Evolutionary conservation across 2,797 vertebrate genomes (phyloP).

Genomic region (Parauchenoglanis ngamensis): DNA sequence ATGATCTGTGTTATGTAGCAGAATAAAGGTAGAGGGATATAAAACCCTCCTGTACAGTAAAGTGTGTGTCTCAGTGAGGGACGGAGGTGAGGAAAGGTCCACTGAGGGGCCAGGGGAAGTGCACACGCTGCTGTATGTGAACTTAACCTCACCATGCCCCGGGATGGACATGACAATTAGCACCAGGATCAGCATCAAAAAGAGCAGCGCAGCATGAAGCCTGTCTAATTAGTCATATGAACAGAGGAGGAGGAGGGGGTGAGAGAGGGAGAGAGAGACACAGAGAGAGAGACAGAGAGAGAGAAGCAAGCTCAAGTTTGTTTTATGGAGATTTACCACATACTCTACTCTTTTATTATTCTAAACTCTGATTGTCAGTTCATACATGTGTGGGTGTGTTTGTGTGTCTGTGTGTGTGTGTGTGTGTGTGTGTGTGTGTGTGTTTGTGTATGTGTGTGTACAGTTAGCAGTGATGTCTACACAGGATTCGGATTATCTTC

Average conservation of each 20-base stretch:
- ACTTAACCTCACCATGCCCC: slow-evolving; percentile 84
- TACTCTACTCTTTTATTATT: not conserved
- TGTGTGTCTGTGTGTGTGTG: not conserved
- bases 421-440: no score
- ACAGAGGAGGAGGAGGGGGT: slow-evolving; percentile 72
- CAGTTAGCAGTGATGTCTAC: no score
- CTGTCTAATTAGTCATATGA: slow-evolving; percentile 99
- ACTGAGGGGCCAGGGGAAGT: slow-evolving; percentile 34
- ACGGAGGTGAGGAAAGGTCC: not conserved
- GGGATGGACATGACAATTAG: slow-evolving; percentile 89
- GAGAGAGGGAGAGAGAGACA: not conserved
- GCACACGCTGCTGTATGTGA: slow-evolving; percentile 83
- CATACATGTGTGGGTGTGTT: not conserved
- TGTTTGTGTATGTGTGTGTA: not conserved
- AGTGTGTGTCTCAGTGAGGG: slow-evolving; percentile 16
- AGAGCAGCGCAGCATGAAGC: slow-evolving; percentile 90
- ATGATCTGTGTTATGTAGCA: not conserved
- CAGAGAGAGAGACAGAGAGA: not conserved
- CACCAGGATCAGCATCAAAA: slow-evolving; percentile 89
- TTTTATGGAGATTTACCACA: not conserved
- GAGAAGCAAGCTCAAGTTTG: not conserved
- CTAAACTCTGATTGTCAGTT: not conserved
- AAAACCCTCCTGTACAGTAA: not conserved
- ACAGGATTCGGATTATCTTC: no score
- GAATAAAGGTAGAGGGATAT: not conserved